Base-by-base conservation (phyloP, 1,140 invertebrate species). In the Pseudomyrmex concolor region DNA sequence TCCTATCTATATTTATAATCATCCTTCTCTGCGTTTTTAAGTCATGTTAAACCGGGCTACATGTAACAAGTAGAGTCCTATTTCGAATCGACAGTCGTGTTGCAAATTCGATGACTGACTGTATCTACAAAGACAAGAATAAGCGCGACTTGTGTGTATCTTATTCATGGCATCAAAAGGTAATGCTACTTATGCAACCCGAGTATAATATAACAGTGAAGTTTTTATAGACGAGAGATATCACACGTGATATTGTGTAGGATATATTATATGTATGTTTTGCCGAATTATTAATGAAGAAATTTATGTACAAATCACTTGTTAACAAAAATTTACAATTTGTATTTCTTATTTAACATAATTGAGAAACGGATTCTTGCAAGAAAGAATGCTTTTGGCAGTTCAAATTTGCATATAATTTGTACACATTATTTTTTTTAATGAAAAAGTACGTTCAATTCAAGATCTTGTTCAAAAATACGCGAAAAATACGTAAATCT, bases 101-200 rank as follows among this genome's bases (percentile, higher is more conserved):
- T 93, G 90, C 89, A 81, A 88, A 78, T 91, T 87, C 87, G 86
- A 86, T 88, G 88, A 90, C 88, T 88, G 86, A 87, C 87, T 91
- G 88, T 90, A 90, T 84, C 84, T 92, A 88, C 86, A 92, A 92
- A 89, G 84, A 89, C 89, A 91, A 82, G 86, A 88, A 57, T 72
- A 76, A 72, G 63, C 70, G 77, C 83, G 83, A 87, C 43, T 82
- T 66, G 77, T 78, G 70, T 68, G 63, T 76, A 10, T 13, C 60
- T 60, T 51, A 51, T 89, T 71, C 71, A 70, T 59, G 67, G 54
- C 68, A 76, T 84, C 57, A 72, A 63, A 78, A 73, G 74, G 48
- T 84, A 88, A 85, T 68, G 17, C 84, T 82, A 89, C 77, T 89
- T 89, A 71, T 70, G 81, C 81, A 89, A 86, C 66, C 34, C 60